phyloP scores from a whole-genome alignment of 92 coral and sea anemone genomes.

The Siderastrea siderea region DNA sequence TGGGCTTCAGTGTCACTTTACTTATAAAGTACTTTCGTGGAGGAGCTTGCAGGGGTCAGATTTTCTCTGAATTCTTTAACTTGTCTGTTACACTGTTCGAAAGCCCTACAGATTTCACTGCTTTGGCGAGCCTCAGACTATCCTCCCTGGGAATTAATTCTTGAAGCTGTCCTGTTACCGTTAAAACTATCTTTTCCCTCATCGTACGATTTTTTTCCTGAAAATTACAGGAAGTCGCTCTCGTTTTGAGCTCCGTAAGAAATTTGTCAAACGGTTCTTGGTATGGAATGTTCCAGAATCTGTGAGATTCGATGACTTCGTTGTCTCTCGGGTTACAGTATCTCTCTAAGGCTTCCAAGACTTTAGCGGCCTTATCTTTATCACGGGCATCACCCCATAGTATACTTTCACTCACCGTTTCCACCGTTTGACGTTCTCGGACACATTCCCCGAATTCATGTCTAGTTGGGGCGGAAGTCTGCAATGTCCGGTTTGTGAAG shows the following conservation, averaged over 20 bases:
- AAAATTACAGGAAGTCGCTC: conserved; percentile 63
- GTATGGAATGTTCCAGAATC: conserved; percentile 55
- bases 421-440: conserved; percentile 49
- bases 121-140: conserved; percentile 45
- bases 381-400: conserved; percentile 40
- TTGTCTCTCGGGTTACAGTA: no score
- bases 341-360: no score
- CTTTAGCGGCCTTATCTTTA: no score
- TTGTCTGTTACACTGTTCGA: conserved; percentile 5
- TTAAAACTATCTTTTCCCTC: conserved; percentile 67
- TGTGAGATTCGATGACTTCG: background rate
- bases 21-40: no score
- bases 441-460: conserved; percentile 45
- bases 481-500: conserved; percentile 32
- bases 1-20: background rate
- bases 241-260: conserved; percentile 46
- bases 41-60: no score
- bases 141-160: conserved; percentile 44
- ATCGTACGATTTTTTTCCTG: conserved; percentile 68
- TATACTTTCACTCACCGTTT: conserved; percentile 67
- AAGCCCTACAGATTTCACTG: conserved; percentile 26
- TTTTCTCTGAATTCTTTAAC: no score
- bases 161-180: conserved; percentile 64
- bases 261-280: conserved; percentile 65
- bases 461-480: conserved; percentile 49